These are phyloP conservation scores for Marasmarcha lunaedactyla DNA, from an alignment of 2,888 invertebrate genomes.

Conservation along the genomic window DNA sequence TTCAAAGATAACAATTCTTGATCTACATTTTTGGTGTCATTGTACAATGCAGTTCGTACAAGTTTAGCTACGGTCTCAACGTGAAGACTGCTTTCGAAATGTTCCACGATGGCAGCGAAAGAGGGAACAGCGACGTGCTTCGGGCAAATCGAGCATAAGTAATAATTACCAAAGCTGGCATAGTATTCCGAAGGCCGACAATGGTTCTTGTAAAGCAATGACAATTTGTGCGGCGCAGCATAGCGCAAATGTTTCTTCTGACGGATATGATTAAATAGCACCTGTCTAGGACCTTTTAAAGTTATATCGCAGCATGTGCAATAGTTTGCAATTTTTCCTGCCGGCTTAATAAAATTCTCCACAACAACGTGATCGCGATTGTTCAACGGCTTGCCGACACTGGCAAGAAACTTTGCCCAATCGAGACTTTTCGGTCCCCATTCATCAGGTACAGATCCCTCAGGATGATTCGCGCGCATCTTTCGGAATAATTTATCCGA, in stretches of 20 bases:
- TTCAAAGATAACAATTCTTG: slow-evolving; percentile 29
- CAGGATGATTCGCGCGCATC: slow-evolving; percentile 36
- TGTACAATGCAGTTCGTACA: slow-evolving; percentile 36
- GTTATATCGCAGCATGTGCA: slow-evolving; percentile 60
- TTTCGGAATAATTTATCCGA: slow-evolving; percentile 49
- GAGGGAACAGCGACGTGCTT: slow-evolving; percentile 45
- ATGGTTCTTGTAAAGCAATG: slow-evolving; percentile 46
- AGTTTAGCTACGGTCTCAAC: slow-evolving; percentile 42
- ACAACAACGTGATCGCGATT: slow-evolving; percentile 52
- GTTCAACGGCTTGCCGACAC: slow-evolving; percentile 50
- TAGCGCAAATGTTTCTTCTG: slow-evolving; percentile 61
- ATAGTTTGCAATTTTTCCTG: slow-evolving; percentile 52
- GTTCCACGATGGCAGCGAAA: slow-evolving; percentile 51
- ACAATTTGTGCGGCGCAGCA: slow-evolving; percentile 50
- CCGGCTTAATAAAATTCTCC: slow-evolving; percentile 57
- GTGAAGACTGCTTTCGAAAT: slow-evolving; percentile 46
- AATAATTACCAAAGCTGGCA: slow-evolving; percentile 59
- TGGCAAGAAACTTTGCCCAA: slow-evolving; percentile 57
- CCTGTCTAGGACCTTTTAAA: slow-evolving; percentile 54
- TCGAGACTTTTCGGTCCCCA: slow-evolving; percentile 59
- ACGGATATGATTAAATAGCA: slow-evolving; percentile 57
- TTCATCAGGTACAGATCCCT: slow-evolving; percentile 48
- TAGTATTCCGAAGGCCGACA: slow-evolving; percentile 54
- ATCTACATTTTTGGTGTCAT: slow-evolving; percentile 24
- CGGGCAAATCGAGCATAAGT: slow-evolving; percentile 50